These are phyloP conservation scores for western clawed frog (Xenopus tropicalis) DNA, from an alignment of 2,113 vertebrate genomes.

Conservation along the genomic window DNA sequence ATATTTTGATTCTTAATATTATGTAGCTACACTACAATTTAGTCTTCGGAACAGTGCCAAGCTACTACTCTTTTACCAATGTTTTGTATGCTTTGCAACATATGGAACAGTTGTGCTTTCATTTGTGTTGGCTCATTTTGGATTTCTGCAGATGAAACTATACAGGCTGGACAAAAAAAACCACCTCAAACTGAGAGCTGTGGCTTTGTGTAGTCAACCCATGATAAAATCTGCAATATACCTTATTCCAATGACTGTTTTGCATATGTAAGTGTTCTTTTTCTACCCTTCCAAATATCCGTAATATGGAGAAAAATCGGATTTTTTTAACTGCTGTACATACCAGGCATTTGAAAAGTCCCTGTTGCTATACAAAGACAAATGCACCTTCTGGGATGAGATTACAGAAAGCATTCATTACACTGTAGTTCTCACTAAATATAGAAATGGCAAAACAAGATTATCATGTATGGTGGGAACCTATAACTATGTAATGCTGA, in stretches of 20 bases:
- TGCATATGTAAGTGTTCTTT: slow-evolving; percentile 65
- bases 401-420: background rate
- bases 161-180: background rate
- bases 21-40: slow-evolving; percentile 9
- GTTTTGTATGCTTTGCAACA: slow-evolving; percentile 5
- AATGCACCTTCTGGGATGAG: no score
- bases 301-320: slow-evolving; percentile 43
- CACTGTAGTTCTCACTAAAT: slow-evolving; percentile 33
- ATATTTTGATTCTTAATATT: background rate
- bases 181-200: no score
- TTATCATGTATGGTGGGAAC: slow-evolving; percentile 35
- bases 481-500: slow-evolving; percentile 46
- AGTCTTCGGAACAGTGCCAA: slow-evolving; percentile 32
- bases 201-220: background rate
- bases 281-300: slow-evolving; percentile 30
- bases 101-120: slow-evolving; percentile 4
- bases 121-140: slow-evolving; percentile 12
- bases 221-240: slow-evolving; percentile 41
- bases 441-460: slow-evolving; percentile 28
- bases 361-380: no score
- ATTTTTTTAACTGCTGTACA: slow-evolving; percentile 47
- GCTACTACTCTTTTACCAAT: slow-evolving; percentile 3
- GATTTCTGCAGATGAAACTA: slow-evolving; percentile 10
- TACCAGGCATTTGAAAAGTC: slow-evolving; percentile 39
- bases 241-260: slow-evolving; percentile 61